Conservation (phyloP, 2,797 vertebrate genomes). For the Lepidocolaptes lacrymiger region DNA sequence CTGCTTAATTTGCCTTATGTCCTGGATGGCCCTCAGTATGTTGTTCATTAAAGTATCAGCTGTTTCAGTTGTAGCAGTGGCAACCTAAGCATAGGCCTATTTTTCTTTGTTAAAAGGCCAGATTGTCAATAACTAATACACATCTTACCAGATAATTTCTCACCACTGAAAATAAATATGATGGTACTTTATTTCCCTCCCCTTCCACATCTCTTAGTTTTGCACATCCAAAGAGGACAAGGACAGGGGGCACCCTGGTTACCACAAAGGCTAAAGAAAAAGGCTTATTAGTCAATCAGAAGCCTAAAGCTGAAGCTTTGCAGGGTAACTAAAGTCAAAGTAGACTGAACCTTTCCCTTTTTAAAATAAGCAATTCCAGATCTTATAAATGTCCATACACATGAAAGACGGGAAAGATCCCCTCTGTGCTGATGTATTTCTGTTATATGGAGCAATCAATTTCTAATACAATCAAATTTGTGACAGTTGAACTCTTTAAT, state of each 20-base stretch:
- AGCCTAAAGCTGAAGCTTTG: neutral
- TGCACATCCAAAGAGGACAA: neutral
- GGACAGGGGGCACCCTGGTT: neutral
- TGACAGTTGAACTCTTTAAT: constrained; percentile 25
- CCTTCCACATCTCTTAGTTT: neutral
- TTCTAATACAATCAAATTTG: constrained; percentile 45
- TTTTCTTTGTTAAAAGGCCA: constrained; percentile 85
- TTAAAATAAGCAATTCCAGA: neutral
- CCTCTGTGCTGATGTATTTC: neutral
- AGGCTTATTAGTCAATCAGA: neutral
- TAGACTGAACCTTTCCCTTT: neutral
- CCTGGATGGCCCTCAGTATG: constrained; percentile 81
- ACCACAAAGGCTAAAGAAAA: neutral
- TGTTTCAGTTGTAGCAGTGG: constrained; percentile 75
- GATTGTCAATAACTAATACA: constrained; percentile 75
- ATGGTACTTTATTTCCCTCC: neutral
- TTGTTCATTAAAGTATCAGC: constrained; percentile 83
- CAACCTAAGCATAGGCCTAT: constrained; percentile 73
- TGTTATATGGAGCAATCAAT: constrained; percentile 29
- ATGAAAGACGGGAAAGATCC: neutral
- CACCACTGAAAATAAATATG: neutral
- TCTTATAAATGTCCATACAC: neutral
- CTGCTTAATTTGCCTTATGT: constrained; percentile 82
- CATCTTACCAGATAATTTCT: constrained; percentile 39
- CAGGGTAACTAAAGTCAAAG: neutral